Base-by-base conservation (phyloP, 2,113 vertebrate genomes). In the Anhinga anhinga region DNA sequence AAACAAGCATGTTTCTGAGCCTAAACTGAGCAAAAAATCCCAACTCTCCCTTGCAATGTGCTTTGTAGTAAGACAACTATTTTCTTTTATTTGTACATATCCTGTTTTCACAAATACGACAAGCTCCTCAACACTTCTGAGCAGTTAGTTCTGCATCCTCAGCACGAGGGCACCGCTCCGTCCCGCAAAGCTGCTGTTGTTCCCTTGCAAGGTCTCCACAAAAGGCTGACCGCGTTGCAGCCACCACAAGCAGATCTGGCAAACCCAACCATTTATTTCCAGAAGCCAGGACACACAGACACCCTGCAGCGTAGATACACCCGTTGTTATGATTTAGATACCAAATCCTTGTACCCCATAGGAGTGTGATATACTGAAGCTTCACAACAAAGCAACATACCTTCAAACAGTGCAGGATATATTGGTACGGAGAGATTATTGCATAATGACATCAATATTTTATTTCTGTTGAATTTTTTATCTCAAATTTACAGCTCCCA, bases 391-490 rank as follows among this genome's bases (percentile, higher is more conserved):
- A 66, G 95, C 79, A 94, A 40, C 66, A 70, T 29, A 88, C 42
- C 86, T 95, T 82, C 7, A 5, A 78, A 93, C 47, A 66, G 47
- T 44, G 45, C 82, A 90, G 84, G 89, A 73, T 78, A 30, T 61
- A 95, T 70, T 65, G 74, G 63, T 76, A 79, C 4, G 42, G 56
- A 44, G 73, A 89, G 47, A 90, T 97, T 94, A 96, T 86, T 93
- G 91, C 79, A 97, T 96, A 96, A 95, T 86, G 47, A 23, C 92
- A 97, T 98, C 96, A 97, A 97, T 98, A 97, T 97, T 98, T 98
- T 93, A 98, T 97, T 91, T 96, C 87, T 95, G 71, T 71, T 98
- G 91, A 97, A 97, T 97, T 96, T 98, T 98, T 98, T 71, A 98
- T 96, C 71, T 97, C 93, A 94, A 85, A 97, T 97, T 94, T 97